Percentiles rank a stretch among this genome's conserved stretches.
These are phyloP conservation scores for Apostichopus leukothele DNA, from an alignment of 53 echinoderm and acorn worm genomes.

Conservation along the genomic window DNA sequence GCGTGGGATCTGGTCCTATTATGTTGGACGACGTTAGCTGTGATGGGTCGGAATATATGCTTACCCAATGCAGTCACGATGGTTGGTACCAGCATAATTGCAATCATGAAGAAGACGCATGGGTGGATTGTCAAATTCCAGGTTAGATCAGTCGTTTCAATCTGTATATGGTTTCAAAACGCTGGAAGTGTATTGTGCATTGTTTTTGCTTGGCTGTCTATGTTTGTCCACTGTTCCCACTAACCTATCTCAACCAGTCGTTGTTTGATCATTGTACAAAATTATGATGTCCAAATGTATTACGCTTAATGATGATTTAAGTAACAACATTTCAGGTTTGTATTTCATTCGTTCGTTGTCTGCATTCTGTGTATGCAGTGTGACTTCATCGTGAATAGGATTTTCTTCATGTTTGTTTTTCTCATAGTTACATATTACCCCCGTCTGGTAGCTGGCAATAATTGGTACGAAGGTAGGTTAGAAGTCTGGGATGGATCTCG, in stretches of 20 bases:
- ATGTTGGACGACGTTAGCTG: neutral
- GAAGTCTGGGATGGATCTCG: conserved; percentile 9
- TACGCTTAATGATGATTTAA: neutral
- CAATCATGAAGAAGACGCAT: neutral
- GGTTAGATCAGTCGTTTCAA: neutral
- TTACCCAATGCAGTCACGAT: neutral
- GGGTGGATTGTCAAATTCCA: neutral
- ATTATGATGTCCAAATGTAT: neutral
- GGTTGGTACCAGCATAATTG: neutral
- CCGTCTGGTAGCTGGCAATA: neutral
- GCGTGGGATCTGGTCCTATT: neutral
- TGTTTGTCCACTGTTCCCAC: no score
- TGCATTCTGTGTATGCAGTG: no score
- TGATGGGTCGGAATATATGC: neutral
- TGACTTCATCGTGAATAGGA: no score
- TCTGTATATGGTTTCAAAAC: no score
- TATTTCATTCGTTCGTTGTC: no score
- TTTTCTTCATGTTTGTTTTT: neutral
- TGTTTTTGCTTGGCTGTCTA: no score
- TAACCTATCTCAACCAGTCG: no score
- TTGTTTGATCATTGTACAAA: neutral
- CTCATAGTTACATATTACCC: neutral
- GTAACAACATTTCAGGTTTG: no score
- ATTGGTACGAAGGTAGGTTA: neutral
- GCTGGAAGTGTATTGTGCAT: no score